Percentiles rank a stretch among this genome's conserved stretches.
Evolutionary conservation across 2,888 invertebrate species (phyloP).

Genomic region (Alloscopus bannaensis): DNA sequence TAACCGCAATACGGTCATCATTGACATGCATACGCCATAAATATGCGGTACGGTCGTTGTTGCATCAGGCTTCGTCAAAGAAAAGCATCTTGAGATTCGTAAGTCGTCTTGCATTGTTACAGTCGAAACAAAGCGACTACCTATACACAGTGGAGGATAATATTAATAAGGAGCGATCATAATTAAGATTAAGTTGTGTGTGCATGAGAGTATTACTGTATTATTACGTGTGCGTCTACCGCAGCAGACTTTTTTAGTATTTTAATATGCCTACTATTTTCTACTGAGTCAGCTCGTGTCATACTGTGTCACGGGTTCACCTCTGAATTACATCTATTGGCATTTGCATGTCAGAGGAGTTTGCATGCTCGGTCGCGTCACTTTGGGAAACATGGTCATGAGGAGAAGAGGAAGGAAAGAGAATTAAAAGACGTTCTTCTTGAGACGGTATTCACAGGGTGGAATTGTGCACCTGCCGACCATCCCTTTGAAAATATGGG

Average conservation of each 20-base stretch:
- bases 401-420: too few relatives aligned
- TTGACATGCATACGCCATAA: not conserved
- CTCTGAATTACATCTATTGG: too few relatives aligned
- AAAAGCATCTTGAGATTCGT: not conserved
- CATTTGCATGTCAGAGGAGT: too few relatives aligned
- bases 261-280: not conserved
- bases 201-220: not conserved
- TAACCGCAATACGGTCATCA: not conserved
- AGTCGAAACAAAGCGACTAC: too few relatives aligned
- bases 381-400: too few relatives aligned
- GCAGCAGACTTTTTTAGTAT: not conserved
- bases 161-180: not conserved
- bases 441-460: too few relatives aligned
- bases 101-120: too few relatives aligned
- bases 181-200: not conserved
- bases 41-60: not conserved
- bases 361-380: too few relatives aligned
- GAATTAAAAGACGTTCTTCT: too few relatives aligned
- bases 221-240: not conserved
- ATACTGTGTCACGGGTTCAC: too few relatives aligned
- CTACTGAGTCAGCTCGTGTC: not conserved
- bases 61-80: not conserved
- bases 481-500: too few relatives aligned
- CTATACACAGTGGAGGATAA: not conserved
- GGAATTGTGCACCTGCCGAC: too few relatives aligned